These are phyloP conservation scores for Lethenteron reissneri DNA, from an alignment of 2,113 vertebrate species.

Conservation along the genomic window DNA sequence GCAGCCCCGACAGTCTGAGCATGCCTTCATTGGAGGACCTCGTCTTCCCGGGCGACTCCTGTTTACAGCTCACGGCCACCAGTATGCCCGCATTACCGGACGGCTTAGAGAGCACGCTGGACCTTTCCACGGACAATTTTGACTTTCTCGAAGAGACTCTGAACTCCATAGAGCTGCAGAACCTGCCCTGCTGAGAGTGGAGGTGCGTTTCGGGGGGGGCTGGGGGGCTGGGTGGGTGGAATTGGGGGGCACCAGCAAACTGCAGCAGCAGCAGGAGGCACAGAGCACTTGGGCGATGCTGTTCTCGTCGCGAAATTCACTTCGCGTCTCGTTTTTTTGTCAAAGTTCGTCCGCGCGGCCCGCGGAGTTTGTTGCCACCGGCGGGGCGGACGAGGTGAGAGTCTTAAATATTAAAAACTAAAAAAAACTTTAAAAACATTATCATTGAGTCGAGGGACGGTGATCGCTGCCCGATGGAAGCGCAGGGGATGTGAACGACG, in stretches of 20 bases:
- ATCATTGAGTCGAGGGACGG: no score
- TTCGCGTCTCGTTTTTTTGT: no score
- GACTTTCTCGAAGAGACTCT: background rate
- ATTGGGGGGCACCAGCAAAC: no score
- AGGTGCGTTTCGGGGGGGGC: background rate
- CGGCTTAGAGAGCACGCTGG: background rate
- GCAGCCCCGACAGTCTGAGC: constrained; percentile 4
- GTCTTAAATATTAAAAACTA: no score
- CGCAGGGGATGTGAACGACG: no score
- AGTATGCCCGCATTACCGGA: background rate
- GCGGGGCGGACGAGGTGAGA: no score
- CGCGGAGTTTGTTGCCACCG: no score
- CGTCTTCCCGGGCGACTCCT: background rate
- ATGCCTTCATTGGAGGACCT: background rate
- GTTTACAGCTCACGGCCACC: background rate
- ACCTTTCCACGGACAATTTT: constrained; percentile 2
- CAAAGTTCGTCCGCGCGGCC: no score
- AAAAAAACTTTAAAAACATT: no score
- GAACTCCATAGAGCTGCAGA: background rate
- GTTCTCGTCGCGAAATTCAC: no score
- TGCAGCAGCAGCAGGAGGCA: background rate
- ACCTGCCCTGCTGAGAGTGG: background rate
- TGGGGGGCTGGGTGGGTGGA: no score
- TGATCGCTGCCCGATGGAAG: no score
- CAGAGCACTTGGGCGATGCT: background rate